phyloP scores from a whole-genome alignment of 64 coral and sea anemone species.

The Stichodactyla mertensii region DNA sequence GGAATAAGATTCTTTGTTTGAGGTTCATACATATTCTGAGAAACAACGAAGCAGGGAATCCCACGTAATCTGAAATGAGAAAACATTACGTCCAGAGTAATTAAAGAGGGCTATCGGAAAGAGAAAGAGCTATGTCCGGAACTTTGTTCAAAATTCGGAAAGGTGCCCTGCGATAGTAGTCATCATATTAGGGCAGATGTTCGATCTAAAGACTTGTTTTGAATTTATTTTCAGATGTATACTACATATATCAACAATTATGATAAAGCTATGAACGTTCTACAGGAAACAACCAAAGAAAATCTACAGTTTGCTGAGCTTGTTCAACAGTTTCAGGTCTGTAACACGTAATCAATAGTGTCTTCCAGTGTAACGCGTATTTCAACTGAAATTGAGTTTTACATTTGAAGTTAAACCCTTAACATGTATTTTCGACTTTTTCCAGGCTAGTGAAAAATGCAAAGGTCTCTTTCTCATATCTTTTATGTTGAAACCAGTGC shows the following conservation, averaged over 20 bases:
- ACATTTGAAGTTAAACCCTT: too few species aligned
- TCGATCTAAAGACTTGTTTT: not conserved
- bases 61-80: not conserved
- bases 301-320: constrained; percentile 89
- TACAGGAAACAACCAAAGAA: constrained; percentile 88
- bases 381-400: too few species aligned
- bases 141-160: too few species aligned
- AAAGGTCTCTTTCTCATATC: constrained; percentile 70
- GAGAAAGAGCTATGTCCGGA: not conserved
- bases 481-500: constrained; percentile 96
- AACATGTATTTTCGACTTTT: not conserved
- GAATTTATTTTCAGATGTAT: constrained; percentile 73
- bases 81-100: too few species aligned
- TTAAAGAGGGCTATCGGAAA: not conserved
- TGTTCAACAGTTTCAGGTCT: constrained; percentile 77
- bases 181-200: too few species aligned
- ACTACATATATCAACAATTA: constrained; percentile 91
- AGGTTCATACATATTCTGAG: too few species aligned
- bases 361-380: too few species aligned
- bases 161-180: too few species aligned
- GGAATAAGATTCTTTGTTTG: too few species aligned
- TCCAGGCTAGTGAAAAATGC: constrained; percentile 77
- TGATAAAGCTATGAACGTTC: constrained; percentile 74
- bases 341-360: not conserved
- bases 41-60: too few species aligned